A percentile compares a stretch with the other conserved stretches of the same genome.
These are phyloP conservation scores for Agelaius phoeniceus DNA, from an alignment of 2,113 vertebrate genomes.

Conservation along the genomic window DNA sequence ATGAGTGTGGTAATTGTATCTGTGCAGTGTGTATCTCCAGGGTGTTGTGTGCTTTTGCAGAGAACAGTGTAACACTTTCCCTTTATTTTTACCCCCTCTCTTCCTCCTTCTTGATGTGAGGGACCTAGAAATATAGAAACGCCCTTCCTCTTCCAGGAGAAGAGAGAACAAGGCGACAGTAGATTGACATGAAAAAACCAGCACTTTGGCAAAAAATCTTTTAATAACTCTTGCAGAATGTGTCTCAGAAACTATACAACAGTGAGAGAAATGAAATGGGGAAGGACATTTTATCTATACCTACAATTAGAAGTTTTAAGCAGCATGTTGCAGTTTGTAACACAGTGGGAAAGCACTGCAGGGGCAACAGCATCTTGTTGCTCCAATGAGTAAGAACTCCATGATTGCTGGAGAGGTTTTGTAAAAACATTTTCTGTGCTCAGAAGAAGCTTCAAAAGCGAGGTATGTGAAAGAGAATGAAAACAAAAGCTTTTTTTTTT, in stretches of 20 bases:
- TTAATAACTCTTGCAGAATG: background rate
- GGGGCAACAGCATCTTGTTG: background rate
- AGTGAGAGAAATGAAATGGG: background rate
- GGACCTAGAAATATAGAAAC: background rate
- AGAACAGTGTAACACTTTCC: background rate
- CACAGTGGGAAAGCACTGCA: background rate
- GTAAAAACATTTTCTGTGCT: background rate
- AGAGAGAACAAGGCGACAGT: background rate
- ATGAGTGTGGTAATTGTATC: background rate
- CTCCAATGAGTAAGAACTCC: background rate
- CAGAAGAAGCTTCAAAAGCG: background rate
- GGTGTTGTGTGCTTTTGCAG: background rate
- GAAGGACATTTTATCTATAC: background rate
- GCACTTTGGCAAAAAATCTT: background rate
- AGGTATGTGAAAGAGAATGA: background rate
- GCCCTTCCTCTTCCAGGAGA: background rate
- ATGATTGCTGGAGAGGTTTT: background rate
- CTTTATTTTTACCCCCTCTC: background rate
- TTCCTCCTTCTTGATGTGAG: background rate
- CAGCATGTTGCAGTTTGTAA: background rate
- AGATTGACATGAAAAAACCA: background rate
- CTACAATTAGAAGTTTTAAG: background rate
- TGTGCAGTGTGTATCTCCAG: background rate
- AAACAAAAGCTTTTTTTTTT: background rate
- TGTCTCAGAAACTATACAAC: background rate